A percentile compares a stretch with the other conserved stretches of the same genome.
phyloP scores from a whole-genome alignment of 1,140 invertebrate genomes.

The Bactericera cockerelli region DNA sequence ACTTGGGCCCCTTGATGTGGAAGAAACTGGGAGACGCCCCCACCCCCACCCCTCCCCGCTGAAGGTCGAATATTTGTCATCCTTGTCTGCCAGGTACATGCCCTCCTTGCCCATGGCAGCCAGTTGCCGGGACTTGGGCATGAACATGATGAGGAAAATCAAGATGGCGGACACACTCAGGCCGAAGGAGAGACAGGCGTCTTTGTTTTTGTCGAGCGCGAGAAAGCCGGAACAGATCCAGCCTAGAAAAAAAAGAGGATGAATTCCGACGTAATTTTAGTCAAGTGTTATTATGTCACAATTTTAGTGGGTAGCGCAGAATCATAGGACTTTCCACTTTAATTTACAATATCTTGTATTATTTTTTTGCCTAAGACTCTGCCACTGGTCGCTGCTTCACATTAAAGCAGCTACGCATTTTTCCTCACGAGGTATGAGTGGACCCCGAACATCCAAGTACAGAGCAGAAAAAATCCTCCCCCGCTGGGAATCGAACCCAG shows the following conservation, averaged over 20 bases:
- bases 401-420: too few relatives aligned
- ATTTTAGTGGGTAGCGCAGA: too few relatives aligned
- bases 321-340: too few relatives aligned
- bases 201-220: constrained; percentile 56
- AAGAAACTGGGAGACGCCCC: constrained; percentile 77
- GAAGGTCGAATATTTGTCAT: constrained; percentile 56
- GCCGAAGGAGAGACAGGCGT: constrained; percentile 77
- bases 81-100: constrained; percentile 58
- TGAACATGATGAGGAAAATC: constrained; percentile 83
- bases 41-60: constrained; percentile 35
- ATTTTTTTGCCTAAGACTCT: background rate
- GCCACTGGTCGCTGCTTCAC: too few relatives aligned
- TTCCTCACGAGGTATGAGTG: too few relatives aligned
- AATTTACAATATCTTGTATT: too few relatives aligned
- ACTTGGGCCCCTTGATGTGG: constrained; percentile 71
- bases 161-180: constrained; percentile 63
- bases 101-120: constrained; percentile 73
- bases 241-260: constrained; percentile 15
- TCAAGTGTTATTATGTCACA: background rate
- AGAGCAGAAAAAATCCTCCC: too few relatives aligned
- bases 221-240: constrained; percentile 43
- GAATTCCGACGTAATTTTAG: background rate
- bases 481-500: too few relatives aligned
- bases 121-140: constrained; percentile 79
- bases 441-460: too few relatives aligned